Conservation (phyloP, 2,888 invertebrate species). For the Cheilosia vernalis region DNA sequence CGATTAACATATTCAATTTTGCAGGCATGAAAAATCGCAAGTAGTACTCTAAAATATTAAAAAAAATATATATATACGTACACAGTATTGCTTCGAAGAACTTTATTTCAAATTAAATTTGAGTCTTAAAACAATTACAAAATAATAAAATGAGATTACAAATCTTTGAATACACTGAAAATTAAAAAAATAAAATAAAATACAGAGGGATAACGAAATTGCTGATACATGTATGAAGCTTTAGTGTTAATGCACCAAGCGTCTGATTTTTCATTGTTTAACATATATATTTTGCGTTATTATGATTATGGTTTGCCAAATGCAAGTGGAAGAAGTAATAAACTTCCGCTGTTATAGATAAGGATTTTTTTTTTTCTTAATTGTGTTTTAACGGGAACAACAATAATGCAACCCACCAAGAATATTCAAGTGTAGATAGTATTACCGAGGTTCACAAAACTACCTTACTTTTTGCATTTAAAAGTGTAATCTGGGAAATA, state of each 20-base stretch:
- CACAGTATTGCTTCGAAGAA: slow-evolving; percentile 24
- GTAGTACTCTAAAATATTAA: too few relatives aligned
- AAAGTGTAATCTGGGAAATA: not conserved
- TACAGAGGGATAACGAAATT: slow-evolving; percentile 9
- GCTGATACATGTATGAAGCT: slow-evolving; percentile 10
- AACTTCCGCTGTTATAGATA: slow-evolving; percentile 16
- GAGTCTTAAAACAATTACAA: slow-evolving; percentile 24
- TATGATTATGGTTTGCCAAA: not conserved
- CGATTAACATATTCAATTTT: too few relatives aligned
- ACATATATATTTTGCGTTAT: not conserved
- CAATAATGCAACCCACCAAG: not conserved
- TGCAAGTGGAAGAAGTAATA: not conserved
- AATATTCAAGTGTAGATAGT: not conserved
- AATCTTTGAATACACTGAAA: slow-evolving; percentile 31
- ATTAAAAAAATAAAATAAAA: slow-evolving; percentile 15
- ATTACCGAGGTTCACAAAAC: not conserved
- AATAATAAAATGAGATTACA: slow-evolving; percentile 27
- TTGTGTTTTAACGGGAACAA: not conserved
- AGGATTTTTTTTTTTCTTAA: not conserved
- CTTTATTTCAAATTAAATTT: slow-evolving; percentile 52
- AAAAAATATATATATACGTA: not conserved
- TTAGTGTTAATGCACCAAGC: slow-evolving; percentile 6
- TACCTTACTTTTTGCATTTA: not conserved
- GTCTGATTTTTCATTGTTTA: not conserved
- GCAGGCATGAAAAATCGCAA: too few relatives aligned